phyloP scores from a whole-genome alignment of 2,888 invertebrate species.

The Drosophila setosimentum region DNA sequence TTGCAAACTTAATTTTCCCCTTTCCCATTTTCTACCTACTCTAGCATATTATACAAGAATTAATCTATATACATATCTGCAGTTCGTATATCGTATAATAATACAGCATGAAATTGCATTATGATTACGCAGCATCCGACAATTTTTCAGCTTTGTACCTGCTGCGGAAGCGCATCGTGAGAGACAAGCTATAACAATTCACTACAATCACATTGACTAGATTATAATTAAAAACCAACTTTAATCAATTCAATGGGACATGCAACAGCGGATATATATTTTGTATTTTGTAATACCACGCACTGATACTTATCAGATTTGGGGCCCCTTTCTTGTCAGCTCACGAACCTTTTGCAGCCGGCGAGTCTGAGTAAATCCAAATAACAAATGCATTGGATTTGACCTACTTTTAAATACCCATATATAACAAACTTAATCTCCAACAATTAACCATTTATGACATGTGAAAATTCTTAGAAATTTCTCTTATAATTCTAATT shows the following conservation, averaged over 20 bases:
- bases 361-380: constrained; percentile 1
- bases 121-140: constrained; percentile 43
- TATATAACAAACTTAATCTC: neutral
- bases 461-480: constrained; percentile 2
- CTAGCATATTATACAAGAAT: constrained; percentile 63
- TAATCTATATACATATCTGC: constrained; percentile 25
- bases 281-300: constrained; percentile 18
- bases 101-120: constrained; percentile 69
- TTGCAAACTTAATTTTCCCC: constrained; percentile 28
- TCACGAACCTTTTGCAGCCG: constrained; percentile 24
- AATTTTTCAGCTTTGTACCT: constrained; percentile 15
- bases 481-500: neutral
- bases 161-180: constrained; percentile 53
- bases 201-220: constrained; percentile 14
- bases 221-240: constrained; percentile 49
- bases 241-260: constrained; percentile 61
- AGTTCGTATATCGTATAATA: constrained; percentile 32
- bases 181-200: constrained; percentile 38
- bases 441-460: neutral
- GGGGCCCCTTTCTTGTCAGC: constrained; percentile 7
- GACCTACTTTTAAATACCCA: constrained; percentile 19
- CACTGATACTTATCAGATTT: constrained; percentile 31
- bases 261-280: constrained; percentile 68
- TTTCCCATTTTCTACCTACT: constrained; percentile 3
- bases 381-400: constrained; percentile 14